Evolutionary conservation across 2,113 vertebrate genomes (phyloP).

Genomic region (Theristicus caerulescens): DNA sequence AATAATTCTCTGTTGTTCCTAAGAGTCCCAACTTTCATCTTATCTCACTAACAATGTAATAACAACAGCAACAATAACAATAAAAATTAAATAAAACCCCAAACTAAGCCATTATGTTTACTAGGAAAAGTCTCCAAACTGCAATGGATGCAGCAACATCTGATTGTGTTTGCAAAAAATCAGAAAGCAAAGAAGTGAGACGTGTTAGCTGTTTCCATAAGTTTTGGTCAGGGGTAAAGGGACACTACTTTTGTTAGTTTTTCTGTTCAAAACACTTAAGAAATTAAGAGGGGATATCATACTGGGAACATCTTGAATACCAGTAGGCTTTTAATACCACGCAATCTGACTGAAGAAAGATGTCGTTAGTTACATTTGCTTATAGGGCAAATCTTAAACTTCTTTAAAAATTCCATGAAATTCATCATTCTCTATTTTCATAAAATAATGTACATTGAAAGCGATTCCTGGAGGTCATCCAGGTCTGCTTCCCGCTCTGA

Average conservation of each 20-base stretch:
- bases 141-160: background rate
- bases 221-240: background rate
- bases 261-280: background rate
- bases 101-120: background rate
- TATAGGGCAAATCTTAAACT: background rate
- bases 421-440: background rate
- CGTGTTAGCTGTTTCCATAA: accelerated
- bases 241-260: background rate
- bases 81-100: background rate
- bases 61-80: background rate
- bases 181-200: background rate
- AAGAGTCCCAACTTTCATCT: background rate
- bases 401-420: background rate
- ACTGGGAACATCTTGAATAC: background rate
- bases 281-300: background rate
- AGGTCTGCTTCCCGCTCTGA: background rate
- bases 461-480: background rate
- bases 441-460: background rate
- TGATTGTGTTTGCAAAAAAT: background rate
- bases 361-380: background rate
- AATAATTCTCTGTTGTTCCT: background rate
- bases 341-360: background rate
- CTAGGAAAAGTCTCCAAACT: background rate
- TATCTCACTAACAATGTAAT: background rate
- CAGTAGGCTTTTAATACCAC: background rate